Evolutionary conservation across 2,797 vertebrate species (phyloP).

Genomic region (Darevskia mixta): DNA sequence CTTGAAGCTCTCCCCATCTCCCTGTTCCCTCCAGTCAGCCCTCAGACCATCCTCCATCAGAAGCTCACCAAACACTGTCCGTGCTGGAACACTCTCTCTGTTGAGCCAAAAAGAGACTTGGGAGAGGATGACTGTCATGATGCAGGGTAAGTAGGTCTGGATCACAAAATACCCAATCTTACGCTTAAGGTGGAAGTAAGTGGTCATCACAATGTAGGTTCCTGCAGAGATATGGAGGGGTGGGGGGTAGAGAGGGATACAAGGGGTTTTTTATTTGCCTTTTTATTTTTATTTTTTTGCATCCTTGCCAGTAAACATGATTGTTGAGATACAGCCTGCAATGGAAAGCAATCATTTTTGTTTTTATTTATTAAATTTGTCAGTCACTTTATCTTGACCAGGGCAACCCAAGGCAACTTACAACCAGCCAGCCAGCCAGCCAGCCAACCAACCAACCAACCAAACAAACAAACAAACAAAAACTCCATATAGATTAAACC

Average conservation of each 20-base stretch:
- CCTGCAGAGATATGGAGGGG: slow-evolving; percentile 80
- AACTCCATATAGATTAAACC: no score
- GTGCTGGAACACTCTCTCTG: slow-evolving; percentile 96
- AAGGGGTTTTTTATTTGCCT: no score
- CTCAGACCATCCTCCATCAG: fast-evolving
- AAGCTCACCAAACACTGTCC: slow-evolving; percentile 96
- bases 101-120: slow-evolving; percentile 99
- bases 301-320: no score
- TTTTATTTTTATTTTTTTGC: no score
- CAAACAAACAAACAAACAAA: no score
- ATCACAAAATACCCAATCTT: slow-evolving; percentile 99
- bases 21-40: not conserved
- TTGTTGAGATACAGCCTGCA: no score
- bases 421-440: no score
- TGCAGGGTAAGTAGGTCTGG: slow-evolving; percentile 98
- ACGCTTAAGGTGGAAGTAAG: slow-evolving; percentile 98
- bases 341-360: no score
- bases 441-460: no score
- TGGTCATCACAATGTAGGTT: slow-evolving; percentile 99
- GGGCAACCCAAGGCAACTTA: no score
- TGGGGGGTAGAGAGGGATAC: slow-evolving; percentile 23
- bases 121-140: slow-evolving; percentile 99
- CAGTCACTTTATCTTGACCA: no score
- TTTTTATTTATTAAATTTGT: no score
- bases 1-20: not conserved